Percentiles rank a stretch among this genome's conserved stretches.
Evolutionary conservation across 2,888 invertebrate genomes (phyloP).

Genomic region (Didymodactylos carnosus): DNA sequence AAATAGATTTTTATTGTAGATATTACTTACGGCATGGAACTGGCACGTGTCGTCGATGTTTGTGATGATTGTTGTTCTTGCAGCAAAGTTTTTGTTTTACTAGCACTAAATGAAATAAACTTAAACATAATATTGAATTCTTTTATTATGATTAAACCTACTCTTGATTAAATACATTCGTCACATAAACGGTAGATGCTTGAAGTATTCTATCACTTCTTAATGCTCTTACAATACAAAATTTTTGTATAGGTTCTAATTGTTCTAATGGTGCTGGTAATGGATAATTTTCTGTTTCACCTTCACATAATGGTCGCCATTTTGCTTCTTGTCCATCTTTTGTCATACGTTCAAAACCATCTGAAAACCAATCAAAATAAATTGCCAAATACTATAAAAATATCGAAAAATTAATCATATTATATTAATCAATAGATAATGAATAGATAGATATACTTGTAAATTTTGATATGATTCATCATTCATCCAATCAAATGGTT

Average conservation of each 20-base stretch:
- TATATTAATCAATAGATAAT: neutral
- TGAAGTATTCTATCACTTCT: slow-evolving; percentile 30
- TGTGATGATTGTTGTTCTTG: neutral
- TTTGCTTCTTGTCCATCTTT: slow-evolving; percentile 32
- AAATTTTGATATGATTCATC: slow-evolving; percentile 34
- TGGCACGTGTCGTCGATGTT: neutral
- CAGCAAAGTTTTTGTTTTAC: neutral
- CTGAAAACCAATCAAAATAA: slow-evolving; percentile 33
- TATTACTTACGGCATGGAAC: neutral
- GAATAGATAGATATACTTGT: slow-evolving; percentile 19
- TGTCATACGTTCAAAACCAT: slow-evolving; percentile 33
- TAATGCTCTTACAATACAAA: slow-evolving; percentile 30
- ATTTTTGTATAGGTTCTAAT: slow-evolving; percentile 26
- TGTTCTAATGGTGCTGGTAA: slow-evolving; percentile 33
- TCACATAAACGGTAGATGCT: neutral
- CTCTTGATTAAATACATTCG: neutral
- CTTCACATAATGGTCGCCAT: slow-evolving; percentile 33
- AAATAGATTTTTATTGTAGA: neutral
- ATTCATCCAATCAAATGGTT: slow-evolving; percentile 36
- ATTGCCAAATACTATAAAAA: slow-evolving; percentile 22
- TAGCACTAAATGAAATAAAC: neutral
- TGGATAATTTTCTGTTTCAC: slow-evolving; percentile 26
- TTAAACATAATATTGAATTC: neutral
- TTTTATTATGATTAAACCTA: neutral
- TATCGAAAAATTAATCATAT: neutral